These are phyloP conservation scores for Melanerpes aurifrons DNA, from an alignment of 2,113 vertebrate species.

Conservation along the genomic window DNA sequence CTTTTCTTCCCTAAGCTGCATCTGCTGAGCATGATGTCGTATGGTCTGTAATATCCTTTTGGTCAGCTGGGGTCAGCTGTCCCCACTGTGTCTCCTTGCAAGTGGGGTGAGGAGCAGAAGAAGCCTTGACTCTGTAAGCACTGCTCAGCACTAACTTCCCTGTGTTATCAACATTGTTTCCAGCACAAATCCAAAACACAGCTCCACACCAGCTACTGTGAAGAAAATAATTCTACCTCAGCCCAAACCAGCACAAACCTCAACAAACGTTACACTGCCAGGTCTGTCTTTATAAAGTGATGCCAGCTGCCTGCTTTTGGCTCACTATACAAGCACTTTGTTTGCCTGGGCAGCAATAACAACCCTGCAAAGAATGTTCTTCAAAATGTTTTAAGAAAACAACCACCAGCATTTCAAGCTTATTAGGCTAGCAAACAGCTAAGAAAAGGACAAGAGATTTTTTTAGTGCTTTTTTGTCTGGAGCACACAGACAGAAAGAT, in stretches of 20 bases:
- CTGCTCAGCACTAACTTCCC: background rate
- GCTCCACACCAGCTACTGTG: too few species aligned
- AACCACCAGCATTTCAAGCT: background rate
- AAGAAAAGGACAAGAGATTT: background rate
- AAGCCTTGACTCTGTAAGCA: background rate
- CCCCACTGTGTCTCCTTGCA: background rate
- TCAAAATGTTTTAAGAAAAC: background rate
- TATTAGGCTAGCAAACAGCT: background rate
- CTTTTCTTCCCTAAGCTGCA: background rate
- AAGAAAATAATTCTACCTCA: background rate
- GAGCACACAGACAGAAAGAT: background rate
- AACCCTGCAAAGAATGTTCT: background rate
- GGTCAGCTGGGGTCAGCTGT: background rate
- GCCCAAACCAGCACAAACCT: background rate
- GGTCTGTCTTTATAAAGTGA: background rate
- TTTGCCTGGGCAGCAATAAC: background rate
- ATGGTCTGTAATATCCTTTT: background rate
- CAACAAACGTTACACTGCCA: background rate
- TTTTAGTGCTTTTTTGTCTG: background rate
- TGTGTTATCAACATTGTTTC: background rate
- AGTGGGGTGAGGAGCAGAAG: background rate
- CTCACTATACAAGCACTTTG: background rate
- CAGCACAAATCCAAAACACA: background rate
- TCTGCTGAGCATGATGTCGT: background rate
- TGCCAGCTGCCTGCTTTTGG: background rate